phyloP scores from a whole-genome alignment of 2,113 vertebrate species.

The Sinocyclocheilus anshuiensis region DNA sequence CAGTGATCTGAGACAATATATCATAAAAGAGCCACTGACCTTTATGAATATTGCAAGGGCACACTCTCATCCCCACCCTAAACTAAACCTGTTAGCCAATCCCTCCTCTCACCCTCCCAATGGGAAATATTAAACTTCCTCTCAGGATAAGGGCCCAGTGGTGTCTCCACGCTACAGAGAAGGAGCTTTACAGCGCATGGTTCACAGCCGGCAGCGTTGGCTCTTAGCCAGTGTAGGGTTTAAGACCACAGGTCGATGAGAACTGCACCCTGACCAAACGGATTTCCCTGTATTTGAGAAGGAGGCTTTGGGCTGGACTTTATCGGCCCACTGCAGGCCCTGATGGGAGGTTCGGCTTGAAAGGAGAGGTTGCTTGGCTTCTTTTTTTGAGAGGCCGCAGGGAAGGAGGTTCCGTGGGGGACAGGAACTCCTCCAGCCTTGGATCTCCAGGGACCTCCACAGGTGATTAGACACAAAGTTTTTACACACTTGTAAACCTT shows the following conservation, averaged over 20 bases:
- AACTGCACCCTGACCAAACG: constrained; percentile 28
- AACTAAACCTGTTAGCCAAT: constrained; percentile 14
- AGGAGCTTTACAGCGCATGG: neutral
- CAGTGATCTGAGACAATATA: neutral
- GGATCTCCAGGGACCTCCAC: neutral
- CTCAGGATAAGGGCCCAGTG: neutral
- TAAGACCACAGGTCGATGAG: constrained; percentile 16
- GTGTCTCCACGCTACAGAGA: neutral
- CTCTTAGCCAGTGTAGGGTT: neutral
- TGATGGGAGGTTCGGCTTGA: constrained; percentile 9
- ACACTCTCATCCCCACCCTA: neutral
- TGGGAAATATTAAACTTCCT: neutral
- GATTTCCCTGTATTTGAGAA: constrained; percentile 23
- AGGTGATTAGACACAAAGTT: neutral
- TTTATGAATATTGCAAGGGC: constrained; percentile 27
- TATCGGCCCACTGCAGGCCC: constrained; percentile 23
- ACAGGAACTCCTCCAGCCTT: neutral
- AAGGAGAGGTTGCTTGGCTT: neutral
- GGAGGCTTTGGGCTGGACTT: neutral
- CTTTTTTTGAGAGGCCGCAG: neutral
- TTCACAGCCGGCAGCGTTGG: neutral
- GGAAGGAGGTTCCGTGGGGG: neutral
- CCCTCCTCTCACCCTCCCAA: neutral
- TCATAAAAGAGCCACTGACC: constrained; percentile 23
- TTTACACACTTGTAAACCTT: neutral